phyloP scores from a whole-genome alignment of 1,140 invertebrate species.

The Sweltsa coloradensis region DNA sequence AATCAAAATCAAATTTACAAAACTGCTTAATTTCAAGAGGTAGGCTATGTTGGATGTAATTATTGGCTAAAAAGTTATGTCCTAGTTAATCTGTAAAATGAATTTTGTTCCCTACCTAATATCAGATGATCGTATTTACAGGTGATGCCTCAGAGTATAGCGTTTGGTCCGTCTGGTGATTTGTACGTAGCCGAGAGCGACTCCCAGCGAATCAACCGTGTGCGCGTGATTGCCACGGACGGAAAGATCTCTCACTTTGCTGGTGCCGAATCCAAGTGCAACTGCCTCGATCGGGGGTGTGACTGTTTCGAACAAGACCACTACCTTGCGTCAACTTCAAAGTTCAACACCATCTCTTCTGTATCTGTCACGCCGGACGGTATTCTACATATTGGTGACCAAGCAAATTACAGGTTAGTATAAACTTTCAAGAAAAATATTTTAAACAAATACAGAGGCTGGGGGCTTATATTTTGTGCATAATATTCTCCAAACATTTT shows the following conservation, averaged over 20 bases:
- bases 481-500: no score
- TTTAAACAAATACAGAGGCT: conserved; percentile 14
- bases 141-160: conserved; percentile 85
- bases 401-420: conserved; percentile 62
- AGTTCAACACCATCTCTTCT: conserved; percentile 89
- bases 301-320: conserved; percentile 87
- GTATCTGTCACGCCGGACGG: conserved; percentile 89
- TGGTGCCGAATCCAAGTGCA: conserved; percentile 89
- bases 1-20: no score
- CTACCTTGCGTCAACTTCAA: conserved; percentile 78
- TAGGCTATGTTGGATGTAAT: conserved; percentile 27
- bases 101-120: not conserved
- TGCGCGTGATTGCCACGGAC: conserved; percentile 80
- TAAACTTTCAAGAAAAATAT: conserved; percentile 9
- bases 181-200: conserved; percentile 92
- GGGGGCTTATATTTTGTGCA: no score
- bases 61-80: not conserved
- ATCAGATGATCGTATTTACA: not conserved
- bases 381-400: conserved; percentile 87
- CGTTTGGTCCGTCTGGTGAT: conserved; percentile 89
- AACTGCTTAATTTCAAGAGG: no score
- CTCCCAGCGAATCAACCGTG: conserved; percentile 80
- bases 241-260: conserved; percentile 85
- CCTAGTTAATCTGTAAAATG: not conserved
- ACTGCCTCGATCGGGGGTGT: conserved; percentile 79